Evolutionary conservation across 2,888 invertebrate species (phyloP).

Genomic region (Euspilapteryx auroguttella): DNA sequence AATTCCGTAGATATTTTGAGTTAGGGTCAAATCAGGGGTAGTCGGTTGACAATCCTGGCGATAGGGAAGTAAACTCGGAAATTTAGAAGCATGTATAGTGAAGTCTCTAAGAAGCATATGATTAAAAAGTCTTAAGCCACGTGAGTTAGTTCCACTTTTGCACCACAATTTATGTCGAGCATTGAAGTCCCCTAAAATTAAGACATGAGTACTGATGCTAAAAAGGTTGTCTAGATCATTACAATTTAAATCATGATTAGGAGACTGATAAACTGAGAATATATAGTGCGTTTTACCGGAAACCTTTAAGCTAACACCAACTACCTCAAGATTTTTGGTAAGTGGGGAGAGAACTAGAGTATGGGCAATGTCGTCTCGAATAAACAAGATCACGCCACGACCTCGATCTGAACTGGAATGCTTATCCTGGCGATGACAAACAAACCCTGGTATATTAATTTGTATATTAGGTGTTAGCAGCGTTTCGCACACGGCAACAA

Average conservation of each 20-base stretch:
- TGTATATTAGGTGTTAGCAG: neutral
- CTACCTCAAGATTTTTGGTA: too few relatives aligned
- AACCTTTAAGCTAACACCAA: neutral
- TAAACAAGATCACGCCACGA: neutral
- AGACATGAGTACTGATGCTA: neutral
- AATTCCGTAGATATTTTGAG: neutral
- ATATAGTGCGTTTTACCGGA: neutral
- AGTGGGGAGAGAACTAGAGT: too few relatives aligned
- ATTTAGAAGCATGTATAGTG: neutral
- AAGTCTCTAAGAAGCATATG: neutral
- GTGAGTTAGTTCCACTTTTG: neutral
- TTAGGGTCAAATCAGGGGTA: neutral
- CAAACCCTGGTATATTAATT: neutral
- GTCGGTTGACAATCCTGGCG: neutral
- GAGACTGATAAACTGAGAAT: constrained; percentile 1
- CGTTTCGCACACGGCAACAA: neutral
- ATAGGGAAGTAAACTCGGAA: neutral
- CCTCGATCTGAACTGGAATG: neutral
- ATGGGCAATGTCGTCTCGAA: neutral
- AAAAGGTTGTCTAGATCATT: neutral
- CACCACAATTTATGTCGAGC: neutral
- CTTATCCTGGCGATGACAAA: neutral
- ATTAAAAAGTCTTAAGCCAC: neutral
- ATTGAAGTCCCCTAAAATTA: constrained; percentile 1
- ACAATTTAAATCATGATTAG: neutral